A percentile compares a stretch with the other conserved stretches of the same genome.
These are phyloP conservation scores for Diarsia rubi DNA, from an alignment of 2,888 invertebrate genomes.

Conservation along the genomic window DNA sequence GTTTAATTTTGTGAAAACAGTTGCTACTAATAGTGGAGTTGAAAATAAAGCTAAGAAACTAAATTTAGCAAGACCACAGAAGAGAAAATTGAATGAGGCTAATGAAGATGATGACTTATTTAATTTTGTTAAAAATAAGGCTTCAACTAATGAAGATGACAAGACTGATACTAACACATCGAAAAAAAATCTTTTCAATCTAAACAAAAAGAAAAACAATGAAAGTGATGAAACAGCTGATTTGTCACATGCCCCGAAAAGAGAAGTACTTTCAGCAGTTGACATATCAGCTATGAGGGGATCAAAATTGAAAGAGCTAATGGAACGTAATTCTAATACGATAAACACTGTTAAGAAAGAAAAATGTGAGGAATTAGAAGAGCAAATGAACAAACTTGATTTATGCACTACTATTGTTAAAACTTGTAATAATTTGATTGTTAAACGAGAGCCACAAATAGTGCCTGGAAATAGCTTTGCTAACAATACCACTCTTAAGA, in stretches of 20 bases:
- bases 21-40: conserved; percentile 59
- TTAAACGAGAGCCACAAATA: conserved; percentile 81
- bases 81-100: conserved; percentile 77
- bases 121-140: conserved; percentile 80
- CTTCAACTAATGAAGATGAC: conserved; percentile 70
- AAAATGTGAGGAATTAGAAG: conserved; percentile 78
- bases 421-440: conserved; percentile 80
- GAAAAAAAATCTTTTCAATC: conserved; percentile 69
- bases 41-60: conserved; percentile 73
- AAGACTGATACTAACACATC: conserved; percentile 57
- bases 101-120: conserved; percentile 83
- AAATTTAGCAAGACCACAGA: conserved; percentile 81
- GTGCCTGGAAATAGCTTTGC: conserved; percentile 65
- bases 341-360: conserved; percentile 75
- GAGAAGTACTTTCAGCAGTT: conserved; percentile 62
- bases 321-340: conserved; percentile 71
- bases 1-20: conserved; percentile 81
- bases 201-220: conserved; percentile 53
- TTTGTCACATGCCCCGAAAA: conserved; percentile 37
- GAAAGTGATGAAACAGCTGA: conserved; percentile 55
- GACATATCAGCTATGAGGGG: conserved; percentile 82
- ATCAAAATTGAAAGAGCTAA: conserved; percentile 81
- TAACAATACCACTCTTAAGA: conserved; percentile 70
- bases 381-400: conserved; percentile 80
- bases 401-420: conserved; percentile 82